Evolutionary conservation across 1,140 invertebrate genomes (phyloP).

Genomic region (Coenobita brevimanus): DNA sequence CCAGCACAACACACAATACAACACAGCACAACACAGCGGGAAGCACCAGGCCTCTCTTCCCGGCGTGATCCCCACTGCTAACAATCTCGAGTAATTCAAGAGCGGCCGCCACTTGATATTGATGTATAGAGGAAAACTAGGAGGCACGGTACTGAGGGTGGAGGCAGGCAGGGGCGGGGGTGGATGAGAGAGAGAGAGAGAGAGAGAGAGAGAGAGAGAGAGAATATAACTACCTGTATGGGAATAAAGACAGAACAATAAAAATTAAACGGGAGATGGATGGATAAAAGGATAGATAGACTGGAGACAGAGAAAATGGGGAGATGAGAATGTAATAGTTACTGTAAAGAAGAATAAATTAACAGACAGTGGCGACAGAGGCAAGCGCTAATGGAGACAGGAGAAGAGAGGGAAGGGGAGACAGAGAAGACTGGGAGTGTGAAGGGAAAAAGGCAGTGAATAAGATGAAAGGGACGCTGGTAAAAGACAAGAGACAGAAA

Average conservation of each 20-base stretch:
- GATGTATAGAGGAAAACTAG: conserved; percentile 5
- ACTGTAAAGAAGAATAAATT: too few species aligned
- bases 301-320: too few species aligned
- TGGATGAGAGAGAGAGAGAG: not conserved
- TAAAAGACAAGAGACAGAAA: not conserved
- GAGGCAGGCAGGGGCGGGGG: not conserved
- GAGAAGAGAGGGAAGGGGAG: not conserved
- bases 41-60: too few species aligned
- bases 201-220: too few species aligned
- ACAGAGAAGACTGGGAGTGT: not conserved
- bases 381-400: too few species aligned
- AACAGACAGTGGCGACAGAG: too few species aligned
- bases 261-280: too few species aligned
- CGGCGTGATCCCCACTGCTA: conserved; percentile 17
- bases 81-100: conserved; percentile 24
- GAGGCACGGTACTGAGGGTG: not conserved
- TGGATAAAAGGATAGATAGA: too few species aligned
- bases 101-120: conserved; percentile 24
- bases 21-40: too few species aligned
- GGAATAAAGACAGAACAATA: too few species aligned
- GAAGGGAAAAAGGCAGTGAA: not conserved
- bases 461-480: not conserved
- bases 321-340: too few species aligned
- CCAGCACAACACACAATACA: conserved; percentile 15
- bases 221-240: too few species aligned